These are phyloP conservation scores for Notospermus geniculatus DNA, from an alignment of 1,140 invertebrate species.

Conservation along the genomic window DNA sequence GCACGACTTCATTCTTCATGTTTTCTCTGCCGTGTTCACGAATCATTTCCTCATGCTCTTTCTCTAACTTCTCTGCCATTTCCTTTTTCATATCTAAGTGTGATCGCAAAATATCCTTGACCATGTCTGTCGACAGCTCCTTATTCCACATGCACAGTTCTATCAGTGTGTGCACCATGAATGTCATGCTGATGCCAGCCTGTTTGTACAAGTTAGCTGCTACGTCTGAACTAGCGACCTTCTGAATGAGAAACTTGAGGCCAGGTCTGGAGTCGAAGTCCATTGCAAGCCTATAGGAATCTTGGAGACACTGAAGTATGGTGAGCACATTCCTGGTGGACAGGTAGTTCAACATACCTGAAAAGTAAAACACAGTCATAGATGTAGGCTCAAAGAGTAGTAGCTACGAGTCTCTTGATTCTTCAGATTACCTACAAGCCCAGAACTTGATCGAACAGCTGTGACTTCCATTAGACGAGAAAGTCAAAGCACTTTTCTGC, in stretches of 20 bases:
- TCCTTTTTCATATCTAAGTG: background rate
- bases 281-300: constrained; percentile 75
- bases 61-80: background rate
- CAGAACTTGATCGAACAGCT: too few species aligned
- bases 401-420: too few species aligned
- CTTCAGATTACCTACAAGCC: too few species aligned
- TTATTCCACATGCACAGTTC: constrained; percentile 66
- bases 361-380: too few species aligned
- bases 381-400: too few species aligned
- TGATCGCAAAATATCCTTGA: background rate
- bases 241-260: constrained; percentile 88
- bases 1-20: background rate
- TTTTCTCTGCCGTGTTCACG: background rate
- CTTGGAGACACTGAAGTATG: constrained; percentile 74
- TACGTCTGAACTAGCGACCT: constrained; percentile 81
- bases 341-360: constrained; percentile 57
- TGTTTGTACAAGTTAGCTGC: constrained; percentile 90
- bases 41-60: background rate
- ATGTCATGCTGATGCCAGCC: constrained; percentile 85
- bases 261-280: constrained; percentile 87
- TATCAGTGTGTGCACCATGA: constrained; percentile 82
- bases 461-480: too few species aligned
- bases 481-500: too few species aligned
- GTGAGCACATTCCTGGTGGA: constrained; percentile 63
- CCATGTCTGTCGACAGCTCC: background rate